Conservation (phyloP, 30 jellyfish, hydroid and myxozoan species). For the Hydra vulgaris region DNA sequence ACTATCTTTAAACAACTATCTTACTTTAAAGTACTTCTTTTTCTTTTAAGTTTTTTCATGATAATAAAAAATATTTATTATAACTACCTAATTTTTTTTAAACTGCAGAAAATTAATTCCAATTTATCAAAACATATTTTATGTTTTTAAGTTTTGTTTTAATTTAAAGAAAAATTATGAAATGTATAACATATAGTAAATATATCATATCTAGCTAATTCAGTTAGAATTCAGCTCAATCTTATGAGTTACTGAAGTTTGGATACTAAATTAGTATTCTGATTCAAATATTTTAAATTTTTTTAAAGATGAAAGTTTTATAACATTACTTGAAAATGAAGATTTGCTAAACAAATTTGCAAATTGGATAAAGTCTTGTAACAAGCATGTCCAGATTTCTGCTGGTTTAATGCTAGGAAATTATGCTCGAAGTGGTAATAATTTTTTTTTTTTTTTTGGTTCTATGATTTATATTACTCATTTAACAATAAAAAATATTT, state of each 20-base stretch:
- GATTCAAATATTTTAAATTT: neutral
- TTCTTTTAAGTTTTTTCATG: too few relatives aligned
- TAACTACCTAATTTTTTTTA: too few relatives aligned
- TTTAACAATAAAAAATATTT: neutral
- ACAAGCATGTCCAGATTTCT: conserved; percentile 53
- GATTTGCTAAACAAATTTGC: conserved; percentile 27
- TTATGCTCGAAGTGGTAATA: conserved; percentile 72
- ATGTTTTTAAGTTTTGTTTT: too few relatives aligned
- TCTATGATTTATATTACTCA: neutral
- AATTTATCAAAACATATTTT: too few relatives aligned
- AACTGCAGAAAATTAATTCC: too few relatives aligned
- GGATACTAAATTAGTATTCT: neutral
- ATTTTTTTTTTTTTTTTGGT: neutral
- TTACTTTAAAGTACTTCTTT: too few relatives aligned
- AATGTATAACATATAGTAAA: too few relatives aligned
- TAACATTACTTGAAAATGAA: conserved; percentile 7
- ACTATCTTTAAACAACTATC: too few relatives aligned
- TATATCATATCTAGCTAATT: too few relatives aligned
- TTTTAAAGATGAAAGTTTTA: conserved; percentile 25
- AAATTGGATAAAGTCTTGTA: conserved; percentile 45
- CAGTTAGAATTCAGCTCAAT: neutral
- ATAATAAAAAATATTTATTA: too few relatives aligned
- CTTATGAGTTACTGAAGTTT: neutral
- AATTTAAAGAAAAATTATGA: too few relatives aligned
- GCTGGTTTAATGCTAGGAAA: conserved; percentile 86